phyloP scores from a whole-genome alignment of 2,797 vertebrate species.

The Tinamus major region DNA sequence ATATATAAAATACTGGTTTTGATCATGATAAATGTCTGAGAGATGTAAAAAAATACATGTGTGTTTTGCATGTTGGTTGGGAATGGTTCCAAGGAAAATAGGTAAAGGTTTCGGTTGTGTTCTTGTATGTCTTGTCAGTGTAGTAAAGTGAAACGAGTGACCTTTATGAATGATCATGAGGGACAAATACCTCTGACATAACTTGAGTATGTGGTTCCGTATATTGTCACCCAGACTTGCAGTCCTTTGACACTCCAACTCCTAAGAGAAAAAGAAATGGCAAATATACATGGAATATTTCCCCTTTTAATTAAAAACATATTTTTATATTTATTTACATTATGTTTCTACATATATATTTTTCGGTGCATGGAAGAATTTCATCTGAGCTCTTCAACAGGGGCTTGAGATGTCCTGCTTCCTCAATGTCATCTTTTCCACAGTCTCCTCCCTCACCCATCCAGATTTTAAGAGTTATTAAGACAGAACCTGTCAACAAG shows the following conservation, averaged over 20 bases:
- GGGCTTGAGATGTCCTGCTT: neutral
- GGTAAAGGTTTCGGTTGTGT: neutral
- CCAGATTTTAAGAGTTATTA: neutral
- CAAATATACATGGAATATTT: neutral
- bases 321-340: too few species aligned
- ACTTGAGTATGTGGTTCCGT: neutral
- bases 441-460: neutral
- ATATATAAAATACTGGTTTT: neutral
- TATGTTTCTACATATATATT: too few species aligned
- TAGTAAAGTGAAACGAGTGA: neutral
- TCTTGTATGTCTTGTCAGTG: neutral
- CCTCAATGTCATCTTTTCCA: neutral
- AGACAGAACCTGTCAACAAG: neutral
- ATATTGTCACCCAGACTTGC: neutral
- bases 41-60: fast-evolving
- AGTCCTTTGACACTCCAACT: neutral
- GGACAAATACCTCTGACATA: neutral
- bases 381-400: neutral
- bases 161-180: neutral
- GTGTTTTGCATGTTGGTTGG: neutral
- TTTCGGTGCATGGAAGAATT: neutral
- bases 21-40: neutral
- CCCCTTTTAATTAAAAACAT: neutral
- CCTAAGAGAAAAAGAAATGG: neutral
- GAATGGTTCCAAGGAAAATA: neutral